Conservation (phyloP, 2,888 invertebrate genomes). For the Drosophila bunnanda region DNA sequence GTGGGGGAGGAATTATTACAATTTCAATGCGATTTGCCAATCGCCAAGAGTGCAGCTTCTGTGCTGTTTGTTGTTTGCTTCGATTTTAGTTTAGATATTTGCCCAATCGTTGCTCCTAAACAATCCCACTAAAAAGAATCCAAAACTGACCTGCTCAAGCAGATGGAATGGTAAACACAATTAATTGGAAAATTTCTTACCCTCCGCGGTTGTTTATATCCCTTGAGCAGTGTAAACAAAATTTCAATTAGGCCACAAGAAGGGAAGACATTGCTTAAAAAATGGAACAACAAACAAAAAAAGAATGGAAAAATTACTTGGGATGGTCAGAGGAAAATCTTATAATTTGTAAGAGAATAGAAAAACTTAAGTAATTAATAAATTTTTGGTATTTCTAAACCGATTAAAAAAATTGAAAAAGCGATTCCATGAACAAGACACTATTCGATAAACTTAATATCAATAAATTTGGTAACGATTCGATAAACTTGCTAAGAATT, state of each 20-base stretch:
- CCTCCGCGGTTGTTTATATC: constrained; percentile 23
- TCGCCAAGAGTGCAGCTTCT: constrained; percentile 2
- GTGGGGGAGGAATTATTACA: constrained; percentile 30
- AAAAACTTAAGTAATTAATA: background rate
- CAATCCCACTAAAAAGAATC: constrained; percentile 8
- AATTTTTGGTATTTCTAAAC: background rate
- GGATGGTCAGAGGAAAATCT: background rate
- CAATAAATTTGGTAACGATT: no score
- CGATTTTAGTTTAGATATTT: constrained; percentile 17
- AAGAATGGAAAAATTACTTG: background rate
- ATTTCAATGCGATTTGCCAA: constrained; percentile 34
- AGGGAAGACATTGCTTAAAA: background rate
- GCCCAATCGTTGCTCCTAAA: constrained; percentile 15
- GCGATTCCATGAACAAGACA: no score
- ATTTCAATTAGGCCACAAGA: constrained; percentile 11
- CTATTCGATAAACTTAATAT: no score
- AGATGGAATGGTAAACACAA: constrained; percentile 27
- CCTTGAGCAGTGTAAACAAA: constrained; percentile 26
- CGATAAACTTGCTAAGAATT: no score
- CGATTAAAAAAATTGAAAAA: no score
- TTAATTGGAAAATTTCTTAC: constrained; percentile 17
- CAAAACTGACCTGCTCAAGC: constrained; percentile 48
- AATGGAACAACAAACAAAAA: background rate
- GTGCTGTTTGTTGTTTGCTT: constrained; percentile 18
- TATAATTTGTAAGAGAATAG: background rate